phyloP scores from a whole-genome alignment of 2,797 vertebrate species.

The Leptodactylus fallax region DNA sequence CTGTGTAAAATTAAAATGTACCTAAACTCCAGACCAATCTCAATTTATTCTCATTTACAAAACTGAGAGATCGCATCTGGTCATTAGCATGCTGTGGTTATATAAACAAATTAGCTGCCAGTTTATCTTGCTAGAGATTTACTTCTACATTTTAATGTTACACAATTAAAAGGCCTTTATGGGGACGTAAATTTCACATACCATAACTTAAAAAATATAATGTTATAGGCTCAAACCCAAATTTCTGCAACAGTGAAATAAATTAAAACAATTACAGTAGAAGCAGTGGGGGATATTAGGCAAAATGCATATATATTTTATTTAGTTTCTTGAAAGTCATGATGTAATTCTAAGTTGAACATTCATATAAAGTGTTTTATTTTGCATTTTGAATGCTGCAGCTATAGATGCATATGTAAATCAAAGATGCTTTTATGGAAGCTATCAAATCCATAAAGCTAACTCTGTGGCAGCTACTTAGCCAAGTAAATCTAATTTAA shows the following conservation, averaged over 20 bases:
- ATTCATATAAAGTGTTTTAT: constrained; percentile 30
- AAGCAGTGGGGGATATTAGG: not conserved
- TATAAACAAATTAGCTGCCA: constrained; percentile 61
- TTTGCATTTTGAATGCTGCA: constrained; percentile 32
- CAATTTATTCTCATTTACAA: constrained; percentile 58
- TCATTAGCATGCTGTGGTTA: constrained; percentile 58
- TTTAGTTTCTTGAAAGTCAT: constrained; percentile 17
- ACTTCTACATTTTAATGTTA: constrained; percentile 53
- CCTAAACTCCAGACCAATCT: constrained; percentile 42
- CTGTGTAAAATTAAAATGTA: constrained; percentile 41
- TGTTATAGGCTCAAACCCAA: not conserved
- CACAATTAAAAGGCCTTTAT: constrained; percentile 57
- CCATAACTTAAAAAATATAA: constrained; percentile 32
- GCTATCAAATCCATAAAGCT: constrained; percentile 53
- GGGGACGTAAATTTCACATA: constrained; percentile 50
- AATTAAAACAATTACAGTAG: constrained; percentile 2
- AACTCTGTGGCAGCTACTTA: constrained; percentile 52
- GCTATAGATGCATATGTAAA: constrained; percentile 32
- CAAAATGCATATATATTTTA: constrained; percentile 32
- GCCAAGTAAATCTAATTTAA: constrained; percentile 58
- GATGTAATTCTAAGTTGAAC: not conserved
- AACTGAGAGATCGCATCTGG: constrained; percentile 58
- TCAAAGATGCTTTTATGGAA: constrained; percentile 48
- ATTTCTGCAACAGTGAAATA: constrained; percentile 15
- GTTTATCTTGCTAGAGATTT: constrained; percentile 58